Conservation (phyloP, 2,888 invertebrate species). For the Artemia sp. region DNA sequence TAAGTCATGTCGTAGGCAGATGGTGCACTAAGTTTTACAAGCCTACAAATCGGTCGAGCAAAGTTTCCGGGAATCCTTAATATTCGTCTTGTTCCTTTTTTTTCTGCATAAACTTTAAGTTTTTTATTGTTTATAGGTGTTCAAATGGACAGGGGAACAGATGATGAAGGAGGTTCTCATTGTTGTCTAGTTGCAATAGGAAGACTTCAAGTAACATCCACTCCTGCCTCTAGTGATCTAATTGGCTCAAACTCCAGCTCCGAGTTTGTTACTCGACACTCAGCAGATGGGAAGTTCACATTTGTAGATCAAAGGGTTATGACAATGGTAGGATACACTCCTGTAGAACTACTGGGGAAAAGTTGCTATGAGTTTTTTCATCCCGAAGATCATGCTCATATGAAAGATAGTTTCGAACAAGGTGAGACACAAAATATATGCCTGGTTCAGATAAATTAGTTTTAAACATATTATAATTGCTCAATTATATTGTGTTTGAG, state of each 20-base stretch:
- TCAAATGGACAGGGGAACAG: slow-evolving; percentile 53
- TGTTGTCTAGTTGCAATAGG: slow-evolving; percentile 98
- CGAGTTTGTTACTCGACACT: slow-evolving; percentile 94
- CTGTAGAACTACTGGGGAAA: slow-evolving; percentile 84
- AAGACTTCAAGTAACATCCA: slow-evolving; percentile 84
- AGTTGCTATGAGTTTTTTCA: slow-evolving; percentile 95
- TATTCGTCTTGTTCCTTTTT: too few relatives aligned
- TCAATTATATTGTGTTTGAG: too few relatives aligned
- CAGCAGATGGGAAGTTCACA: slow-evolving; percentile 91
- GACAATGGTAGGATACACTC: slow-evolving; percentile 74
- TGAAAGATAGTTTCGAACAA: slow-evolving; percentile 96
- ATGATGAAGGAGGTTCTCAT: slow-evolving; percentile 50
- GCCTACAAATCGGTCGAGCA: too few relatives aligned
- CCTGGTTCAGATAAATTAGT: too few relatives aligned
- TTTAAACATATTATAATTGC: too few relatives aligned
- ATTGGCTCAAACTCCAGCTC: slow-evolving; percentile 61
- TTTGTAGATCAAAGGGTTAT: slow-evolving; percentile 95
- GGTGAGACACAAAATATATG: slow-evolving; percentile 37
- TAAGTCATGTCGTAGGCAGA: too few relatives aligned
- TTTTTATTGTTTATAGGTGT: slow-evolving; percentile 41
- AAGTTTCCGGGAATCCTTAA: too few relatives aligned
- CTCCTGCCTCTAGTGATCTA: slow-evolving; percentile 78
- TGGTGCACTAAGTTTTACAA: too few relatives aligned
- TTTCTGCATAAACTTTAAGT: too few relatives aligned
- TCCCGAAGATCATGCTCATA: slow-evolving; percentile 85